Evolutionary conservation across 2,797 vertebrate genomes (phyloP).

Genomic region (Tokudaia tokunoshimensis): DNA sequence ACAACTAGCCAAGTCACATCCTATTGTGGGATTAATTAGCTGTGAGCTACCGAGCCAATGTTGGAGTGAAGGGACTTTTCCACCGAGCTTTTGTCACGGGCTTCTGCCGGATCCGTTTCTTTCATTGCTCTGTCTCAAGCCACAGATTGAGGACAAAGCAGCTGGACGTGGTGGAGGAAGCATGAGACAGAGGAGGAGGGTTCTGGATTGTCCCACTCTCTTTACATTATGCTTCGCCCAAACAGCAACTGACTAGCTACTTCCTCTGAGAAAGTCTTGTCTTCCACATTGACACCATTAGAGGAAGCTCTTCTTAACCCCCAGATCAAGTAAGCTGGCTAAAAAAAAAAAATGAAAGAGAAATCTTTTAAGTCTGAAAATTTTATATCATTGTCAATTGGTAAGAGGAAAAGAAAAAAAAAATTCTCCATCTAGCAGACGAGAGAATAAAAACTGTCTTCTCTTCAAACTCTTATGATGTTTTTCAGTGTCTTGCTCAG

Average conservation of each 20-base stretch:
- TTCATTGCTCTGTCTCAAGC: conserved; percentile 41
- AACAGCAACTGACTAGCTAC: conserved; percentile 61
- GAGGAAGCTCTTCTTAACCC: conserved; percentile 79
- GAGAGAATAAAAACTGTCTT: conserved; percentile 25
- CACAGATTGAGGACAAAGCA: conserved; percentile 68
- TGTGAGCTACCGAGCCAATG: conserved; percentile 66
- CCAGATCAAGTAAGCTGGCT: conserved; percentile 76
- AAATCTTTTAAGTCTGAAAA: conserved; percentile 80
- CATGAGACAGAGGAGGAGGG: conserved; percentile 79
- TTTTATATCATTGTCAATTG: conserved; percentile 80
- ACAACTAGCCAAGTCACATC: conserved; percentile 80
- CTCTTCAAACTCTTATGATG: conserved; percentile 70
- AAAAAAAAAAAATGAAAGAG: conserved; percentile 77
- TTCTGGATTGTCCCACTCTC: conserved; percentile 76
- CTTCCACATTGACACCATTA: conserved; percentile 78
- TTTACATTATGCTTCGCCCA: conserved; percentile 65
- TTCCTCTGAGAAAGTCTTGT: conserved; percentile 65
- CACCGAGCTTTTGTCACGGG: conserved; percentile 78
- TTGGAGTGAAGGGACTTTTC: conserved; percentile 71
- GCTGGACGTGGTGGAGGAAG: conserved; percentile 68
- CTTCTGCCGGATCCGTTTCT: conserved; percentile 60
- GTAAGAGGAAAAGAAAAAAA: conserved; percentile 58
- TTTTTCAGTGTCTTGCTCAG: conserved; percentile 67
- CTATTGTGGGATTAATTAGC: conserved; percentile 85
- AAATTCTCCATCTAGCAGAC: conserved; percentile 68